Evolutionary conservation across 2,888 invertebrate species (phyloP).

Genomic region (Maniola hyperantus): DNA sequence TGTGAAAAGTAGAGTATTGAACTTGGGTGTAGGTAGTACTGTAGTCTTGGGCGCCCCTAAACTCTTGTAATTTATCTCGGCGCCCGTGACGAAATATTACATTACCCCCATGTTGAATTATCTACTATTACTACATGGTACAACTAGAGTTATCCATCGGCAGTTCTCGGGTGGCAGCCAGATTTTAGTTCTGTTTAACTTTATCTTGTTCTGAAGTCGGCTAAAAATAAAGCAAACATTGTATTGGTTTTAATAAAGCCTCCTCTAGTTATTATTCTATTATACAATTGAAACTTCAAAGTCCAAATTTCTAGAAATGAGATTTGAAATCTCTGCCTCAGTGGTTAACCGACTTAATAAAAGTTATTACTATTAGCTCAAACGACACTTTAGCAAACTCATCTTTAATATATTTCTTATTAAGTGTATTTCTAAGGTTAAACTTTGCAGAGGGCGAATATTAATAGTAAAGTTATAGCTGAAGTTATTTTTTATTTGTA

Average conservation of each 20-base stretch:
- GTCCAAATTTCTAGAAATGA: not conserved
- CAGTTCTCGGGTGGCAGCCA: too few species aligned
- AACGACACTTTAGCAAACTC: constrained; percentile 10
- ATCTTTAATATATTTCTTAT: constrained; percentile 4
- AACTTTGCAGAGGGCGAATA: not conserved
- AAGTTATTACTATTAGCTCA: constrained; percentile 2
- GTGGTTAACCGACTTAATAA: constrained; percentile 2
- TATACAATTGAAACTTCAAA: constrained; percentile 2
- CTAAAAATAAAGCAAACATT: too few species aligned
- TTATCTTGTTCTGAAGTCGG: too few species aligned
- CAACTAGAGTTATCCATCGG: too few species aligned
- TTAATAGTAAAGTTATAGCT: not conserved
- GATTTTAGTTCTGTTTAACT: too few species aligned
- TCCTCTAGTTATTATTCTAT: not conserved
- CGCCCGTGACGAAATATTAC: too few species aligned
- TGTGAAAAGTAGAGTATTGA: too few species aligned
- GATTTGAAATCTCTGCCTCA: constrained; percentile 5
- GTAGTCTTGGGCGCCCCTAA: too few species aligned
- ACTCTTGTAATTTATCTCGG: too few species aligned
- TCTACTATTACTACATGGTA: too few species aligned
- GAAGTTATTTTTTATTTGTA: not conserved
- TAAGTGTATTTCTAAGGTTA: not conserved
- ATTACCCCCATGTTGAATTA: too few species aligned
- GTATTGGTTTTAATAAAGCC: constrained; percentile 3
- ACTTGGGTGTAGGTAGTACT: too few species aligned